Evolutionary conservation across 2,888 invertebrate species (phyloP).

Genomic region (Hetaerina titia): DNA sequence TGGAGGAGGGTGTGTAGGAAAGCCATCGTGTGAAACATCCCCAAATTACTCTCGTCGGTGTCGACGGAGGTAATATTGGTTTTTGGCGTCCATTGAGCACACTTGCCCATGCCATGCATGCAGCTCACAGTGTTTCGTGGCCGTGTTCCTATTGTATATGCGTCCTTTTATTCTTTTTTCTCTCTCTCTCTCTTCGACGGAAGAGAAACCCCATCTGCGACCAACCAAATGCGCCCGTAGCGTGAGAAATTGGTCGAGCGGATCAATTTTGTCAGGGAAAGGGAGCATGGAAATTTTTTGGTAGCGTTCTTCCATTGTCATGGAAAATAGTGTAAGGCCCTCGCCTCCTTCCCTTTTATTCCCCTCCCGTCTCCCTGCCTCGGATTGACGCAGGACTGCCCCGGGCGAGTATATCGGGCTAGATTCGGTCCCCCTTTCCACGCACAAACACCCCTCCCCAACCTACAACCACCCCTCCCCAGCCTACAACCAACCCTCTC

Average conservation of each 20-base stretch:
- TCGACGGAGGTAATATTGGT: no score
- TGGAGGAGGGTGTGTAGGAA: no score
- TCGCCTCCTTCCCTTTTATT: neutral
- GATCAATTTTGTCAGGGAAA: constrained; percentile 43
- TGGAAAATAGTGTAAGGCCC: constrained; percentile 20
- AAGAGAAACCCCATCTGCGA: neutral
- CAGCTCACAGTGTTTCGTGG: neutral
- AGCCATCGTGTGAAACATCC: no score
- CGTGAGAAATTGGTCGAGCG: constrained; percentile 40
- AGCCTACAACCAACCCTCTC: no score
- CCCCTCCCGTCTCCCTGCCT: neutral
- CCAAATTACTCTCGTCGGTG: no score
- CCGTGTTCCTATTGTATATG: neutral
- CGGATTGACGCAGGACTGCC: neutral
- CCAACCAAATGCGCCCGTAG: constrained; percentile 1
- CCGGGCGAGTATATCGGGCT: neutral
- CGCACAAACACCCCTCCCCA: no score
- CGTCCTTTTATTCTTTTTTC: neutral
- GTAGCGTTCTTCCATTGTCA: constrained; percentile 44
- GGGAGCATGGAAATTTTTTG: neutral
- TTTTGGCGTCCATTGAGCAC: no score
- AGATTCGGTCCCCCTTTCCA: neutral
- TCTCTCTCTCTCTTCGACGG: neutral
- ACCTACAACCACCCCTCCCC: no score
- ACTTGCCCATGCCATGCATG: no score